Conservation (phyloP, 2,797 vertebrate genomes). For the Pangasius krempfi region DNA sequence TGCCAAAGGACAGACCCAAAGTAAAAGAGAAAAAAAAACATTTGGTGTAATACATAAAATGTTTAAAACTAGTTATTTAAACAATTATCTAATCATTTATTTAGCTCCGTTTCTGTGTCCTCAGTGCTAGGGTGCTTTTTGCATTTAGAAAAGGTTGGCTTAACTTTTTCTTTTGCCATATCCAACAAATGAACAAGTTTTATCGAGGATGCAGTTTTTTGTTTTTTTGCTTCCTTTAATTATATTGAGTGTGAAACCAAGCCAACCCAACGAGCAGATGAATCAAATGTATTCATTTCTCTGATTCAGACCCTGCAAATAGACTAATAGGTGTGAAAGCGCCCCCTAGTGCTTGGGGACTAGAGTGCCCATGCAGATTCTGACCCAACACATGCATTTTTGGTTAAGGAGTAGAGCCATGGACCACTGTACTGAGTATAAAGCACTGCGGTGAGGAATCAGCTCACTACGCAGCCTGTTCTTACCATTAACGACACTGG, state of each 20-base stretch:
- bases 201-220: not conserved
- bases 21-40: not conserved
- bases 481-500: constrained; percentile 94
- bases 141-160: not conserved
- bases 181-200: not conserved
- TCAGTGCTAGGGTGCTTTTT: not conserved
- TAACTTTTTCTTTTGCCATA: not conserved
- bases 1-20: not conserved
- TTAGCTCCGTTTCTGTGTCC: not conserved
- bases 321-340: not conserved
- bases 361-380: constrained; percentile 40
- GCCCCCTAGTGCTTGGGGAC: not conserved
- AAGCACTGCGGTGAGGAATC: not conserved
- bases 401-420: not conserved
- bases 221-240: not conserved
- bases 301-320: not conserved
- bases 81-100: not conserved
- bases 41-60: not conserved
- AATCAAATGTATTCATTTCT: not conserved
- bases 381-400: constrained; percentile 30
- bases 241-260: not conserved
- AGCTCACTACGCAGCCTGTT: constrained; percentile 25
- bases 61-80: not conserved
- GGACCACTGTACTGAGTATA: not conserved
- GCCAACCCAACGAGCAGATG: not conserved